Percentiles rank a stretch among this genome's conserved stretches.
phyloP scores from a whole-genome alignment of 1,140 invertebrate species.

The Zaprionus vittiger region DNA sequence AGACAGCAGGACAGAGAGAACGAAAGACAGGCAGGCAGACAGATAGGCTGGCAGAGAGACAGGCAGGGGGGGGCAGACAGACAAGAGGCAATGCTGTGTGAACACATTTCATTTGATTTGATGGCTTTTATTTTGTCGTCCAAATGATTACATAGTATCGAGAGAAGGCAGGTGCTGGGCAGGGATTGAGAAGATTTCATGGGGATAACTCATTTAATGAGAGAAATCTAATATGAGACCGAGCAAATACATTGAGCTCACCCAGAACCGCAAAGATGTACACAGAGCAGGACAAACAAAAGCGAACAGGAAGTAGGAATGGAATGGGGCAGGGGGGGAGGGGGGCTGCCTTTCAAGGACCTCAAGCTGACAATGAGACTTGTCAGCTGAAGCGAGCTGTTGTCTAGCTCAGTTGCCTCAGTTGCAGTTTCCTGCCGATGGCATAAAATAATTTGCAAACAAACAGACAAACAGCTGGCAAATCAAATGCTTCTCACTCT shows the following conservation, averaged over 20 bases:
- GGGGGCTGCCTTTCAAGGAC: slow-evolving; percentile 8
- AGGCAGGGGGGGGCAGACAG: neutral
- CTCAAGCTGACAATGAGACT: slow-evolving; percentile 46
- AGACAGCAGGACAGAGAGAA: slow-evolving; percentile 14
- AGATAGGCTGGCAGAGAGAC: neutral
- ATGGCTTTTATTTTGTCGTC: slow-evolving; percentile 62
- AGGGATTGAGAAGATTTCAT: slow-evolving; percentile 59
- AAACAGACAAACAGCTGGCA: slow-evolving; percentile 49
- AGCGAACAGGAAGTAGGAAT: neutral
- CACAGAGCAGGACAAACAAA: slow-evolving; percentile 30
- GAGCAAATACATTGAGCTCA: slow-evolving; percentile 30
- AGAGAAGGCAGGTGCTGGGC: neutral
- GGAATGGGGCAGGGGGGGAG: neutral
- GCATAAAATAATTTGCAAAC: slow-evolving; percentile 74
- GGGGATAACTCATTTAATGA: slow-evolving; percentile 76
- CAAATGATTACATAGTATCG: slow-evolving; percentile 10
- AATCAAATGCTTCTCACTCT: slow-evolving; percentile 50
- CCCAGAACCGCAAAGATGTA: slow-evolving; percentile 30
- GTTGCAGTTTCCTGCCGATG: slow-evolving; percentile 61
- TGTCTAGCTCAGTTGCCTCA: slow-evolving; percentile 21
- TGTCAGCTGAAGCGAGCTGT: slow-evolving; percentile 4
- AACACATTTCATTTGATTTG: slow-evolving; percentile 66
- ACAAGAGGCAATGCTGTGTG: neutral
- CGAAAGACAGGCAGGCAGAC: neutral
- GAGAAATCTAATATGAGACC: slow-evolving; percentile 69